These are phyloP conservation scores for Agrypnus murinus DNA, from an alignment of 2,888 invertebrate genomes.

Conservation along the genomic window DNA sequence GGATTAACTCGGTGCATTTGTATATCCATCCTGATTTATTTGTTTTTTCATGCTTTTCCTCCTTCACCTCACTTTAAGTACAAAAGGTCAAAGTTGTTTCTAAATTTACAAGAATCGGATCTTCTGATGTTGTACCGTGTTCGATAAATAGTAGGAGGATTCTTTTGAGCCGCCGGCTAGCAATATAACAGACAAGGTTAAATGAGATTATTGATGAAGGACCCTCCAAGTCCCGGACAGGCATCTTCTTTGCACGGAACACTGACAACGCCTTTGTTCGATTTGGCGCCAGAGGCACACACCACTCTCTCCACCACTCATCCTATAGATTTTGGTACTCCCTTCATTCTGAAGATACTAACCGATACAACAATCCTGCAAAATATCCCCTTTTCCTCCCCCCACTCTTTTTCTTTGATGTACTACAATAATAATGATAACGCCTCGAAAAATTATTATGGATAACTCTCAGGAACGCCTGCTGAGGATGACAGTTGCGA, in stretches of 20 bases:
- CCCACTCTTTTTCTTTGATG: background rate
- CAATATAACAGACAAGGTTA: slow-evolving; percentile 61
- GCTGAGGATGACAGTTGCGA: slow-evolving; percentile 38
- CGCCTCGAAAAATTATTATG: slow-evolving; percentile 31
- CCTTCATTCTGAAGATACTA: slow-evolving; percentile 44
- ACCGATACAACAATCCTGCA: slow-evolving; percentile 37
- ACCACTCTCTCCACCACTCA: slow-evolving; percentile 46
- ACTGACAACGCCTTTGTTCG: slow-evolving; percentile 62
- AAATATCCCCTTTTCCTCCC: slow-evolving; percentile 3
- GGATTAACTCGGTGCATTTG: slow-evolving; percentile 58
- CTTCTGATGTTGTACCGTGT: slow-evolving; percentile 31
- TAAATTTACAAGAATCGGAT: slow-evolving; percentile 23
- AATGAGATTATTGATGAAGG: slow-evolving; percentile 66
- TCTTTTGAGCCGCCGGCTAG: slow-evolving; percentile 51
- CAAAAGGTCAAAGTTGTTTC: no score
- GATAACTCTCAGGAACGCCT: slow-evolving; percentile 19
- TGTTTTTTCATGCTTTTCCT: no score
- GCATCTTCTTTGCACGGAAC: slow-evolving; percentile 62
- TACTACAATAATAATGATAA: slow-evolving; percentile 2
- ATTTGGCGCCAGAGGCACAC: slow-evolving; percentile 63
- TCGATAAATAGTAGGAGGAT: slow-evolving; percentile 44
- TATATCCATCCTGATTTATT: slow-evolving; percentile 6
- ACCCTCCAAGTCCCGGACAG: slow-evolving; percentile 64
- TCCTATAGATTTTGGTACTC: slow-evolving; percentile 39
- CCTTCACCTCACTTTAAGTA: no score